Conservation (phyloP, 2,113 vertebrate species). For the Macroglossus sobrinus region DNA sequence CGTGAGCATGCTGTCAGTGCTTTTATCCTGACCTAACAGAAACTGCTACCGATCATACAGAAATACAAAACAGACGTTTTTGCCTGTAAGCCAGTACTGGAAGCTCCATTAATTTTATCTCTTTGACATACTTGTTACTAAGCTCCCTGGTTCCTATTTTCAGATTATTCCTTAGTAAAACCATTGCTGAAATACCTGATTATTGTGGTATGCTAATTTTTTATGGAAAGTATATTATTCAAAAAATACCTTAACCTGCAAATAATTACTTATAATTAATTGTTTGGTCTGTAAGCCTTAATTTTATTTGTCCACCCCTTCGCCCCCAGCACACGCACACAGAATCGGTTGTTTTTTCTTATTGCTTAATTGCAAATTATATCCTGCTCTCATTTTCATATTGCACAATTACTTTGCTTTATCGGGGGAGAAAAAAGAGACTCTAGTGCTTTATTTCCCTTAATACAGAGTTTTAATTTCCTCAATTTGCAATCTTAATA, state of each 20-base stretch:
- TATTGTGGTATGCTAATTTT: neutral
- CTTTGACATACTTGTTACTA: constrained; percentile 35
- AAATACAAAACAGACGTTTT: neutral
- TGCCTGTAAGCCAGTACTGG: constrained; percentile 2
- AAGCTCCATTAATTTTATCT: constrained; percentile 25
- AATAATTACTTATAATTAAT: constrained; percentile 54
- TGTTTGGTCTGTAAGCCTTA: constrained; percentile 19
- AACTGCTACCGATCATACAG: neutral
- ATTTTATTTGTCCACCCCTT: neutral
- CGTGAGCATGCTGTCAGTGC: neutral
- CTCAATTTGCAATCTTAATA: neutral
- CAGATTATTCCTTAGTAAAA: neutral
- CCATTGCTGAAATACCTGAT: neutral
- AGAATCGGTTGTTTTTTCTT: neutral
- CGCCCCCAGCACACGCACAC: neutral
- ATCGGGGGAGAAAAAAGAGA: neutral
- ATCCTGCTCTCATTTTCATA: constrained; percentile 33
- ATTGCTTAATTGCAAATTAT: constrained; percentile 42
- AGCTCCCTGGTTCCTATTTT: constrained; percentile 5
- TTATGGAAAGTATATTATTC: neutral
- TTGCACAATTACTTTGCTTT: constrained; percentile 54
- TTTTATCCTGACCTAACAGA: constrained; percentile 55
- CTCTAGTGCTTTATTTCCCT: neutral
- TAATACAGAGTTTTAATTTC: constrained; percentile 45
- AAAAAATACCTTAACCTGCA: constrained; percentile 4